Percentiles rank a stretch among this genome's conserved stretches.
phyloP scores from a whole-genome alignment of 2,888 invertebrate species.

The Malacosoma neustria region DNA sequence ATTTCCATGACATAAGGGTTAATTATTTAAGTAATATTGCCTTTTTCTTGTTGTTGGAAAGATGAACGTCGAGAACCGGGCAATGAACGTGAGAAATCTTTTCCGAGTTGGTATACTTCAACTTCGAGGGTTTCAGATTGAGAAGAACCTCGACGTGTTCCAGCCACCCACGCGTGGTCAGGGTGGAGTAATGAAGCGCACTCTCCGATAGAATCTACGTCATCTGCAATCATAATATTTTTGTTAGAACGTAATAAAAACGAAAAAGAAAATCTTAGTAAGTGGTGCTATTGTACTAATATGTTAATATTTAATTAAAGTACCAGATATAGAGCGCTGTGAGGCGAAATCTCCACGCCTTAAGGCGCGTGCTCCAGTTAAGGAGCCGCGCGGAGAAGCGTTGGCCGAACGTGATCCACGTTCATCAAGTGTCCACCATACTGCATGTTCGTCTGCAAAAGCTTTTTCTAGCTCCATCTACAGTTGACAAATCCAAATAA shows the following conservation, averaged over 20 bases:
- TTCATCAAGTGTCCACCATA: slow-evolving; percentile 93
- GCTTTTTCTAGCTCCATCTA: slow-evolving; percentile 86
- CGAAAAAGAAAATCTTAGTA: no score
- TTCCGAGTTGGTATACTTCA: slow-evolving; percentile 88
- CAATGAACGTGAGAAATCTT: slow-evolving; percentile 89
- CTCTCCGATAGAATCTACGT: slow-evolving; percentile 84
- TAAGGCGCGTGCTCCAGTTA: slow-evolving; percentile 80
- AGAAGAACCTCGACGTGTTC: slow-evolving; percentile 89
- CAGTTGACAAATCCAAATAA: slow-evolving; percentile 1
- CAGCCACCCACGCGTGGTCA: slow-evolving; percentile 87
- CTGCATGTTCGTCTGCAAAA: slow-evolving; percentile 89
- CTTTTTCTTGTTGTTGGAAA: slow-evolving; percentile 82
- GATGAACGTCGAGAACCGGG: slow-evolving; percentile 90
- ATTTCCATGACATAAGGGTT: no score
- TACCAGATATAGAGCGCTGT: slow-evolving; percentile 83
- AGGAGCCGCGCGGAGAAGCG: slow-evolving; percentile 86
- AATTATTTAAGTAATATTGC: slow-evolving; percentile 24
- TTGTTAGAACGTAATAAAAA: no score
- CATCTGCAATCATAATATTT: slow-evolving; percentile 65
- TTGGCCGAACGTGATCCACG: slow-evolving; percentile 85
- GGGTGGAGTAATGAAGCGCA: slow-evolving; percentile 87
- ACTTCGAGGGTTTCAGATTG: slow-evolving; percentile 91
- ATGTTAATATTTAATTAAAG: slow-evolving; percentile 12
- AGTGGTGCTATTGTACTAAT: no score
- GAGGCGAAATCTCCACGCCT: slow-evolving; percentile 83